Conservation (phyloP, 2,888 invertebrate genomes). For the Drosophila barbarae region DNA sequence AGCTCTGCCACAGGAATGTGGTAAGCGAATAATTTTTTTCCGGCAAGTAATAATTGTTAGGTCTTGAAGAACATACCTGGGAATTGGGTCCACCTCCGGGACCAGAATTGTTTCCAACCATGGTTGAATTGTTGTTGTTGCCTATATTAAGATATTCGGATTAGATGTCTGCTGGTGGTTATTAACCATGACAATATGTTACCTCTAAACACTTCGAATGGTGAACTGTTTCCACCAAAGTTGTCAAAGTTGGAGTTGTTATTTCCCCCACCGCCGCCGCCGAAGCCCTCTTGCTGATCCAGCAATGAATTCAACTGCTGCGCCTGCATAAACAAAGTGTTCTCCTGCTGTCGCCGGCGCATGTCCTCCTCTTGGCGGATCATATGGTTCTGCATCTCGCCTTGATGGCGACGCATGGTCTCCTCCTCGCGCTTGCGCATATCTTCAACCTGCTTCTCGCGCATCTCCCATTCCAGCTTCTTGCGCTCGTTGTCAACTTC, state of each 20-base stretch:
- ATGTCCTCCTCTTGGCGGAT: constrained; percentile 91
- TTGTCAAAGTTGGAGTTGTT: constrained; percentile 65
- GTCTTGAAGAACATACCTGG: constrained; percentile 58
- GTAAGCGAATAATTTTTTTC: neutral
- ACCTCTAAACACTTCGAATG: constrained; percentile 77
- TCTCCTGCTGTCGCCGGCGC: constrained; percentile 91
- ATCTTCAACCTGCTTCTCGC: constrained; percentile 90
- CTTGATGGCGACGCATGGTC: constrained; percentile 85
- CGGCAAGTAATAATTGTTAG: neutral
- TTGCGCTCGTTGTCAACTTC: constrained; percentile 93
- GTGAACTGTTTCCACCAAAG: constrained; percentile 67
- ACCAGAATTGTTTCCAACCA: constrained; percentile 58
- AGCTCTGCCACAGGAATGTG: neutral
- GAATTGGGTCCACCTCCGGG: constrained; percentile 40
- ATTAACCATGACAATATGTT: constrained; percentile 15
- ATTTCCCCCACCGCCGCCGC: constrained; percentile 42
- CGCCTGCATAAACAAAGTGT: constrained; percentile 91
- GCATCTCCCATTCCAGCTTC: constrained; percentile 90
- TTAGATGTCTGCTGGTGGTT: neutral
- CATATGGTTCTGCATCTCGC: constrained; percentile 89
- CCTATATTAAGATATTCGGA: neutral
- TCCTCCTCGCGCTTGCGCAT: constrained; percentile 86
- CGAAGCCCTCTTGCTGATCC: constrained; percentile 84
- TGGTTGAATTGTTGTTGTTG: constrained; percentile 51
- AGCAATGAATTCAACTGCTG: constrained; percentile 84